Base-by-base conservation (phyloP, 2,888 invertebrate species). In the Caprella mutica region DNA sequence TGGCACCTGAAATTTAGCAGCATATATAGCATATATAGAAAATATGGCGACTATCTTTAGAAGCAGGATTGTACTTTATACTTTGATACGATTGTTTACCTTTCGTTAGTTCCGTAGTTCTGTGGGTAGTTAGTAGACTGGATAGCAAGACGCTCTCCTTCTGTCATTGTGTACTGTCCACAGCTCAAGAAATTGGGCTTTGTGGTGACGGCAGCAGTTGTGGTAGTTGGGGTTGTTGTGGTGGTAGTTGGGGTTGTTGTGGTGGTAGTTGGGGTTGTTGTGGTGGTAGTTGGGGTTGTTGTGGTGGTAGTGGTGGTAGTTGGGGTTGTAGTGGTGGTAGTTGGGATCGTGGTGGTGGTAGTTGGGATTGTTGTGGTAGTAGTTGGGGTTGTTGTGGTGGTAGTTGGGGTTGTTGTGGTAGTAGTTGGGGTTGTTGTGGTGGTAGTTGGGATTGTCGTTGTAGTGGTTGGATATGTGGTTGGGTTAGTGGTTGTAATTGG, bases 81-180 rank as follows among this genome's bases (percentile, higher is more conserved):
- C n/a, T n/a, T n/a, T n/a, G n/a, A n/a, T n/a, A n/a, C n/a, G n/a
- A n/a, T n/a, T n/a, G n/a, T n/a, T 52, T 27, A 52, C 52, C 52
- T 52, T 14, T 52, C 38, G 24, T 52, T 27, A 9, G 52, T 52
- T n/a, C 19, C 21, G 52, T 52, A 52, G 17, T 38, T 39, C 8
- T 52, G 40, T 1, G 52, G 52, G 40, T 39, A 52, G 52, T 52
- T 52, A 12, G 52, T 38, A 8, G 52, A 52, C 52, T 52, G 39
- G 52, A 52, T 26, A 19, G 12, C 52, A 5, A 52, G 39, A 12
- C 52, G 52, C 38, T 52, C 23, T 26, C 27, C 52, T 2, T 26
- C 23, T 19, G 38, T 24, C 39, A 52, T 30, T 14, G 21, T 12
- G 52, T 38, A 26, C 5, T 38, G 38, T 26, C 52, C 52, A 24